Conservation (phyloP, 2,113 vertebrate species). For the Eira barbara region DNA sequence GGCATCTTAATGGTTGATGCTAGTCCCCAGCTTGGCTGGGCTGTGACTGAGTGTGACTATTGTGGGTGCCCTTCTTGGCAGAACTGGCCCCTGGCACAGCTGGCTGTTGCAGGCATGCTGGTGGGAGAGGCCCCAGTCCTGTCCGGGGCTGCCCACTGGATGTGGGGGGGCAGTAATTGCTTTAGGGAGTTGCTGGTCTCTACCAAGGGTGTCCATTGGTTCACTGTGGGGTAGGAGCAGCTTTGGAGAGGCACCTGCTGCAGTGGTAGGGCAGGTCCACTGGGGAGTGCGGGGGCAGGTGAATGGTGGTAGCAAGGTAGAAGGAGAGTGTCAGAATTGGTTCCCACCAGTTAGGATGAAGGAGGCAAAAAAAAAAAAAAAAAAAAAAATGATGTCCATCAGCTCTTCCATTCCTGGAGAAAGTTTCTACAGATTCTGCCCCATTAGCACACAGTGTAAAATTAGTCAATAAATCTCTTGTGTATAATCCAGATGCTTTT, state of each 20-base stretch:
- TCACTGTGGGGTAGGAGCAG: background rate
- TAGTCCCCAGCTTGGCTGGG: background rate
- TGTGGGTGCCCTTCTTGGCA: background rate
- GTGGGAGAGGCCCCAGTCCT: background rate
- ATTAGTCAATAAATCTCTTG: background rate
- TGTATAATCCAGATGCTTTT: background rate
- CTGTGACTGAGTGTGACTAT: background rate
- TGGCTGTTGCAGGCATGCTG: background rate
- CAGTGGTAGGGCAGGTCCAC: background rate
- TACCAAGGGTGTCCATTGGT: background rate
- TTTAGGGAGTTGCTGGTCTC: background rate
- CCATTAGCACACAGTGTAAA: background rate
- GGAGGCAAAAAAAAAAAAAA: background rate
- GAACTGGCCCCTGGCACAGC: background rate
- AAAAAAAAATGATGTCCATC: background rate
- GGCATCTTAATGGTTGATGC: background rate
- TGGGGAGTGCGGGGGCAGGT: background rate
- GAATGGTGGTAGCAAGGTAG: background rate
- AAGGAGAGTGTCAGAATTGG: background rate
- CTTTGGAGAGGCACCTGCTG: background rate
- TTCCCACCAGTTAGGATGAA: background rate
- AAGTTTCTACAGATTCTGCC: background rate
- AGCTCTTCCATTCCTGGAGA: background rate
- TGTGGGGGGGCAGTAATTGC: background rate
- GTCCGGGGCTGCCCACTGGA: background rate